Evolutionary conservation across 1,140 invertebrate species (phyloP), one percentile per base, ranked within the genome.

Genomic region (Drosophila littoralis): DNA sequence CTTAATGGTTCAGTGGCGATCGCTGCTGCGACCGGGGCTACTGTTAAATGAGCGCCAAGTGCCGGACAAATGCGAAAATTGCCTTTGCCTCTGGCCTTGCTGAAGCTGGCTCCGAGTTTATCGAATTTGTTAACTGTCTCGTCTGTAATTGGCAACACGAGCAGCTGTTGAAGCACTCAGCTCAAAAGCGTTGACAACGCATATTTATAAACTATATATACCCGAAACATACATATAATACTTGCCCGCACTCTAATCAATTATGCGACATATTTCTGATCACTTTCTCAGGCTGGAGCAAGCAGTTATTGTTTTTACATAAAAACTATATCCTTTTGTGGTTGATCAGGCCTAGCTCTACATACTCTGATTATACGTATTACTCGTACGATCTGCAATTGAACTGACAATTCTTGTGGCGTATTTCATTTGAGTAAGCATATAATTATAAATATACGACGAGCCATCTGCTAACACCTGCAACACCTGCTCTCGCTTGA

Each of bases 1-100:
- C 84, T 88, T 88, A 88, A 88, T 89, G 84, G 84, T 89, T 84
- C 84, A 81, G 84, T 89, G 84, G 80, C 83, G 84, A 88, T 83
- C 80, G 76, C 70, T 77, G 59, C 9, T n/a, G 63, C 42, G 22
- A 28, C 77, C 71, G 60, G 38, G 28, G 82, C 81, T 85, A 78
- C 81, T 59, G 78, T 85, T 85, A 86, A 85, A 82, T 83, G 83
- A 70, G 79, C 68, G 59, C 66, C 72, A 78, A 86, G 77, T 77
- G 74, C 81, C 68, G 81, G 68, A 81, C 77, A 84, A 85, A 85
- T 85, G 81, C 70, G 82, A 71, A 85, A 85, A 85, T 85, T 85
- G 73, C 59, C 63, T 59, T 2, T 7, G 22, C 6, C 12, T 13
- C 28, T 7, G 40, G 50, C 52, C n/a, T 8, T 33, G 28, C 22